Conservation (phyloP, 2,797 vertebrate species). For the Tapera naevia region DNA sequence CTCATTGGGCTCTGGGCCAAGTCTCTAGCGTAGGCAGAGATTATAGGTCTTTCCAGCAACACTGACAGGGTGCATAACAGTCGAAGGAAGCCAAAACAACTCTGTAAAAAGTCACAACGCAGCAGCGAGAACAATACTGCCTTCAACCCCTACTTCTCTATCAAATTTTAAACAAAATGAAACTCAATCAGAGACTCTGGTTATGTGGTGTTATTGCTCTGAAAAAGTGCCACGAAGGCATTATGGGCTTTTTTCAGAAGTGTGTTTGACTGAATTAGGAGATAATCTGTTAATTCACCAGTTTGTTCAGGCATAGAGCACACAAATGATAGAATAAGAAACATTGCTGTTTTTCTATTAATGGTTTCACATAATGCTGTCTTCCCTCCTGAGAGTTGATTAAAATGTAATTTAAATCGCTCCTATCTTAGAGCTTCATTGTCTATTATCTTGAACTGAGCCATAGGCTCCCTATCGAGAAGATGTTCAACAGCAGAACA, state of each 20-base stretch:
- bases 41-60: neutral
- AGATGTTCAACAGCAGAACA: constrained; percentile 30
- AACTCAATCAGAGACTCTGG: neutral
- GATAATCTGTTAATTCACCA: constrained; percentile 46
- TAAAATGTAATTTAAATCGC: constrained; percentile 64
- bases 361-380: constrained; percentile 35
- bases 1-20: neutral
- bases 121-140: neutral
- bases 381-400: constrained; percentile 54
- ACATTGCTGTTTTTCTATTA: constrained; percentile 51
- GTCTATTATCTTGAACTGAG: constrained; percentile 44
- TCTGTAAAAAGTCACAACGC: neutral
- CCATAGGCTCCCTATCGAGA: neutral
- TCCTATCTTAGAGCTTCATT: constrained; percentile 35
- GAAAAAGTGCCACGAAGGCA: neutral
- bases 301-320: constrained; percentile 28
- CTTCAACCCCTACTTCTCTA: neutral
- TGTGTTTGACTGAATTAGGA: constrained; percentile 3
- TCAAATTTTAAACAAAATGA: neutral
- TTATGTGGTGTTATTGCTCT: neutral
- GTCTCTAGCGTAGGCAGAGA: neutral
- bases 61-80: neutral
- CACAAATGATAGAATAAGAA: constrained; percentile 22
- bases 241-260: neutral
- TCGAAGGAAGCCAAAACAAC: neutral